Base-by-base conservation (phyloP, 2,113 vertebrate species). In the Crocuta crocuta region DNA sequence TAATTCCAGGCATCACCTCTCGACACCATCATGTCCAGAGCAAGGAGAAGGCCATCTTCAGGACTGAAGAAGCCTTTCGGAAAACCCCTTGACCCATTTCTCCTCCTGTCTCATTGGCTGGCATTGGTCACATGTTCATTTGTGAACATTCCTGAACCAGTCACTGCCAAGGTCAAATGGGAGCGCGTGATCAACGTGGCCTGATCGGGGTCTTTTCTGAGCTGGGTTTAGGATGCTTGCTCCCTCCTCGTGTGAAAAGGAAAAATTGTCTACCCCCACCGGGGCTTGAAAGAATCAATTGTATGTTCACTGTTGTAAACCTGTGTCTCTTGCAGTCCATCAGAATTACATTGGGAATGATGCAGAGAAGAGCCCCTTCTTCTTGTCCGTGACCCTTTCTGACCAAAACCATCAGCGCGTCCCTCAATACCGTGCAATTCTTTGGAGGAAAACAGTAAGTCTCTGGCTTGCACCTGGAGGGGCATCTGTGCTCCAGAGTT, bases 291-390 rank as follows among this genome's bases (percentile, higher is more conserved):
- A n/a, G 70, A n/a, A 26, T 50, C 80, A 10, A 13, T 5, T 17
- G 3, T 3, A 1, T 68, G 7, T 58, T 93, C 70, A 31, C 58
- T 13, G 0, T 68, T 85, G 35, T 78, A 28, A 93, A 39, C 76
- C 68, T 74, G 93, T 98, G 96, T 98, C 63, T 95, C 91, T 97
- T 74, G 61, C 98, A 99, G 99, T 99, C 95, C 99, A 99, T 98
- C 99, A 99, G 98, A 99, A 99, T 98, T 99, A 99, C 48, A 98
- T 99, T 92, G 99, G 99, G 21, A 99, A 99, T 0, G 99, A 99
- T 88, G 99, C 99, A 15, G 99, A 99, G 97, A 99, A 99, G 99
- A 99, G 99, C 97, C 99, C 99, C 39, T 99, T 99, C 98, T 99
- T 99, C 98, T 98, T 99, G 94, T 99, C 99, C 0, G 99, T 99